Evolutionary conservation across 2,888 invertebrate genomes (phyloP).

Genomic region (Drosophila kanekoi): DNA sequence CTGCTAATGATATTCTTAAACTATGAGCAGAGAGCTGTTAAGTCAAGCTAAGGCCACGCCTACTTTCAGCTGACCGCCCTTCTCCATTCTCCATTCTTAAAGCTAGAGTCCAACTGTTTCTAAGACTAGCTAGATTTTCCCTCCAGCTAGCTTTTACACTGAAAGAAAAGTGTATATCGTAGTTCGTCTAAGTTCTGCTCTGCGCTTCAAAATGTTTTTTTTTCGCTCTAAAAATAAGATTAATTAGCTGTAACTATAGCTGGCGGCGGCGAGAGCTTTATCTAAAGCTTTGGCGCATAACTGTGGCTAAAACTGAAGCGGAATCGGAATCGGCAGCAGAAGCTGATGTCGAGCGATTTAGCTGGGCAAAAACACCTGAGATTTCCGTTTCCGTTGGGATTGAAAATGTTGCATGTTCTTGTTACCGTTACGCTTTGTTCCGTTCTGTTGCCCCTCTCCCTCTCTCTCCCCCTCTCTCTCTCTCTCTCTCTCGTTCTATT

Average conservation of each 20-base stretch:
- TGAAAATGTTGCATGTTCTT: constrained; percentile 39
- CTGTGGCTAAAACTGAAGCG: constrained; percentile 4
- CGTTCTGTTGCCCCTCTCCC: constrained; percentile 4
- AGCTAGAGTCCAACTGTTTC: too few relatives aligned
- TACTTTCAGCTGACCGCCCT: too few relatives aligned
- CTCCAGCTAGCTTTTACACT: too few relatives aligned
- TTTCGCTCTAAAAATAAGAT: constrained; percentile 68
- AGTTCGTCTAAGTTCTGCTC: not conserved
- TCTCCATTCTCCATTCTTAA: too few relatives aligned
- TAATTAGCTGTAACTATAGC: constrained; percentile 63
- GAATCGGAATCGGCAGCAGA: not conserved
- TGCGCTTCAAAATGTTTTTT: constrained; percentile 6
- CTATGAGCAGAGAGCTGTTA: too few relatives aligned
- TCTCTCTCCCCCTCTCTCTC: not conserved
- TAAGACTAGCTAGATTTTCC: too few relatives aligned
- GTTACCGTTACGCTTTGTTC: constrained; percentile 31
- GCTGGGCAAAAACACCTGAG: constrained; percentile 72
- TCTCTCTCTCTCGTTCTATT: not conserved
- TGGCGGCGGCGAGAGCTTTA: constrained; percentile 12
- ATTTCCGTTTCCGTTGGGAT: constrained; percentile 78
- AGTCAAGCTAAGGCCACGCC: not conserved
- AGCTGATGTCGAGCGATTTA: constrained; percentile 27
- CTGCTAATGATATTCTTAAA: too few relatives aligned
- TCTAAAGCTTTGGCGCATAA: constrained; percentile 31
- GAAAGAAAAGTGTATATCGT: not conserved